Evolutionary conservation across 2,888 invertebrate genomes (phyloP).

Genomic region (Hydrotaea diabolus): DNA sequence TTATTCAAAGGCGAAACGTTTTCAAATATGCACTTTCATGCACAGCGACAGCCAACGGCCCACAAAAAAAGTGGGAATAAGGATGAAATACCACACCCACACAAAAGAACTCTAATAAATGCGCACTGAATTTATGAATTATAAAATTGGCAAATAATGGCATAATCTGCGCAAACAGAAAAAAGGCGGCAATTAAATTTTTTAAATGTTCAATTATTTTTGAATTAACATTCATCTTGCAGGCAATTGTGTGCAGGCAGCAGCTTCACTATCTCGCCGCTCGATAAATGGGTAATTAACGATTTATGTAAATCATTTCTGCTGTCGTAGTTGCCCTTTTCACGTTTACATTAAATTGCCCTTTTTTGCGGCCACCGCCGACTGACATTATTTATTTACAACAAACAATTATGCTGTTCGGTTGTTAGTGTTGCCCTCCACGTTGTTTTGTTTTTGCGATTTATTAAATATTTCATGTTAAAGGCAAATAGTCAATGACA

Average conservation of each 20-base stretch:
- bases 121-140: conserved; percentile 15
- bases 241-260: too few species aligned
- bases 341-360: conserved; percentile 23
- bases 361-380: background rate
- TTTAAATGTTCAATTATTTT: too few species aligned
- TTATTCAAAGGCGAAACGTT: background rate
- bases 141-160: conserved; percentile 22
- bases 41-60: background rate
- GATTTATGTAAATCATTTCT: conserved; percentile 24
- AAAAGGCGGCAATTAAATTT: background rate
- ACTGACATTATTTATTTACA: conserved; percentile 14
- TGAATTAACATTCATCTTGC: too few species aligned
- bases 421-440: background rate
- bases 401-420: conserved; percentile 17
- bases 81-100: too few species aligned
- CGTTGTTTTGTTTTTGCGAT: conserved; percentile 13
- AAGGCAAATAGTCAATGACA: conserved; percentile 51
- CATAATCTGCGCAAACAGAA: conserved; percentile 1
- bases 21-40: background rate
- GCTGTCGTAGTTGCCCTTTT: conserved; percentile 12
- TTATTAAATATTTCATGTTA: conserved; percentile 39
- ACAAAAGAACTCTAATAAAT: background rate
- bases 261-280: background rate
- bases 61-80: too few species aligned
- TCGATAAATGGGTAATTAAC: conserved; percentile 34